Conservation (phyloP, 2,888 invertebrate genomes). For the Machimus atricapillus region DNA sequence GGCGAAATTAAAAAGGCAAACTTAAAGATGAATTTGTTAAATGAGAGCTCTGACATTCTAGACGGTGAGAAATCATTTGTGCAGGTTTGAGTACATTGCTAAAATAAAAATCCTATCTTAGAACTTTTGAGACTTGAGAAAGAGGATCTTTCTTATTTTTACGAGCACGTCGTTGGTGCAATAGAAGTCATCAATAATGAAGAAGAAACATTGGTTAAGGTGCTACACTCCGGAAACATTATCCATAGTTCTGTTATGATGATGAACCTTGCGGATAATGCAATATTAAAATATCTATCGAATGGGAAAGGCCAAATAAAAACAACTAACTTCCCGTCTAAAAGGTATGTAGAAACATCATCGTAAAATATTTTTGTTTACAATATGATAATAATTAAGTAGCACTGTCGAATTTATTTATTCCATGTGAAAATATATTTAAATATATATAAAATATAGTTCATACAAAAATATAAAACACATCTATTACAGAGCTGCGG, state of each 20-base stretch:
- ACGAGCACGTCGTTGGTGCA: conserved; percentile 57
- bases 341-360: conserved; percentile 48
- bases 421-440: no score
- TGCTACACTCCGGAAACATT: conserved; percentile 63
- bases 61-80: conserved; percentile 27
- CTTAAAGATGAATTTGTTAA: neutral
- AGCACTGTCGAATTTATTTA: neutral
- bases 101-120: conserved; percentile 43
- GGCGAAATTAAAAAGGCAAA: conserved; percentile 27
- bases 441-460: no score
- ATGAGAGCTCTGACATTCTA: neutral
- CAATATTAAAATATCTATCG: conserved; percentile 57
- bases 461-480: neutral
- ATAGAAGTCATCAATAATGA: conserved; percentile 50
- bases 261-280: conserved; percentile 64
- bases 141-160: conserved; percentile 55
- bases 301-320: conserved; percentile 50
- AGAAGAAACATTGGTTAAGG: conserved; percentile 44
- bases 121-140: conserved; percentile 54
- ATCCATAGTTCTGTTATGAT: conserved; percentile 65
- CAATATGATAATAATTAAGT: no score
- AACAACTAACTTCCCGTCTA: conserved; percentile 55
- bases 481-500: conserved; percentile 38
- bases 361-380: no score
- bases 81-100: neutral